Conservation (phyloP, 2,797 vertebrate genomes). For the Sus cebifrons region DNA sequence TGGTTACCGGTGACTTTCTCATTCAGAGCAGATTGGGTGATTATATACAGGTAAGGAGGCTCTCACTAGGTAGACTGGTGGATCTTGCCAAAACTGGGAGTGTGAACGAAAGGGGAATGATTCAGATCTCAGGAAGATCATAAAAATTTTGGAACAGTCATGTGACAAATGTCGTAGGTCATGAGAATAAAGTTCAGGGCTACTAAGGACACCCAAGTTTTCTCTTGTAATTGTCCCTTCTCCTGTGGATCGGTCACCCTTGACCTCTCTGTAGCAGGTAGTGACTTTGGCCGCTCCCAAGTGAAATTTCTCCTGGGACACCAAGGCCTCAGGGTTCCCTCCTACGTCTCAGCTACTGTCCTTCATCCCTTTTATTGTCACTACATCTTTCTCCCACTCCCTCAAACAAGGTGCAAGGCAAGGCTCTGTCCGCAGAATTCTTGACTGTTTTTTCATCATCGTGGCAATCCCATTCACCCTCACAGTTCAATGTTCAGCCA, state of each 20-base stretch:
- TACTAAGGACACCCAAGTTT: neutral
- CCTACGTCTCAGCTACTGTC: neutral
- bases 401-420: neutral
- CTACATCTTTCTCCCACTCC: neutral
- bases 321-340: neutral
- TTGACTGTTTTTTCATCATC: neutral
- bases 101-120: neutral
- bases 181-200: neutral
- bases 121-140: neutral
- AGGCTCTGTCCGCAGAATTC: neutral
- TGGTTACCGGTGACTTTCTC: neutral
- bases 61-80: neutral
- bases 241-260: neutral
- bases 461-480: neutral
- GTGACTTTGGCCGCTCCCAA: neutral
- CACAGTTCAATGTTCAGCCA: neutral
- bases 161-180: neutral
- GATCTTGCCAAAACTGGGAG: neutral
- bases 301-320: neutral
- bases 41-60: neutral
- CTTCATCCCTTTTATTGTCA: neutral
- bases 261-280: neutral
- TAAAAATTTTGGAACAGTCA: neutral
- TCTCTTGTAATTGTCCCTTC: neutral
- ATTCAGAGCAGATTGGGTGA: conserved; percentile 1